Base-by-base conservation (phyloP, 2,888 invertebrate genomes). In the Cheiracanthium punctorium region DNA sequence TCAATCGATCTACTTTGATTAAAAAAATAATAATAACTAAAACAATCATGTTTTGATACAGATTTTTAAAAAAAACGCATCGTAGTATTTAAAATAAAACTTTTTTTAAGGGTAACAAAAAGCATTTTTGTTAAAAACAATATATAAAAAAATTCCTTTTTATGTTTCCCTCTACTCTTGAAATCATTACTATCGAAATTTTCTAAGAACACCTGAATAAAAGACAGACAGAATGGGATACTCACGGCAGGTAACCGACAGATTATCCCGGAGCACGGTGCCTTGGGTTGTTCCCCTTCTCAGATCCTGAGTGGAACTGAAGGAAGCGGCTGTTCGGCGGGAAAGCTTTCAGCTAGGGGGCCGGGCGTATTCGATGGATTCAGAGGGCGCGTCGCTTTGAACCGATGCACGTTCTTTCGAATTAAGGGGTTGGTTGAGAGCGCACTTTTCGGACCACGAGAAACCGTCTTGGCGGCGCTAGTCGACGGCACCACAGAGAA, bases 381-480 rank as follows among this genome's bases (percentile, higher is more conserved):
- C 24, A 5, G 79, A 20, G 82, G 37, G 71, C 82, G 82, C 76
- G 82, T 72, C 77, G 72, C 79, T 84, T 84, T 84, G 84, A 84
- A 84, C 73, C 52, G 69, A 65, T 58, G 79, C 84, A 79, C 79
- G 75, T 82, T 82, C 41, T 24, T 43, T 29, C 20, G 70, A 70
- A 71, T 58, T 79, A 67, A 52, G 73, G 69, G 79, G 79, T 64
- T 73, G 84, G 79, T 30, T 67, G 41, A 43, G n/a, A 32, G 37
- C 43, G 41, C 24, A 67, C 70, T 71, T 71, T 67, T 43, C 71
- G 70, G 28, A 28, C 29, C 33, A 69, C n/a, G 33, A 14, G 69
- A 32, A 33, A 37, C 69, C 24, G 58, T 20, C 69, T 37, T 69
- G 69, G 69, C 69, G 69, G 69, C 69, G 69, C 69, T 69, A 69